Conservation (phyloP, 37 sponge, comb jelly and placozoan genomes). For the Haliclona indistincta region DNA sequence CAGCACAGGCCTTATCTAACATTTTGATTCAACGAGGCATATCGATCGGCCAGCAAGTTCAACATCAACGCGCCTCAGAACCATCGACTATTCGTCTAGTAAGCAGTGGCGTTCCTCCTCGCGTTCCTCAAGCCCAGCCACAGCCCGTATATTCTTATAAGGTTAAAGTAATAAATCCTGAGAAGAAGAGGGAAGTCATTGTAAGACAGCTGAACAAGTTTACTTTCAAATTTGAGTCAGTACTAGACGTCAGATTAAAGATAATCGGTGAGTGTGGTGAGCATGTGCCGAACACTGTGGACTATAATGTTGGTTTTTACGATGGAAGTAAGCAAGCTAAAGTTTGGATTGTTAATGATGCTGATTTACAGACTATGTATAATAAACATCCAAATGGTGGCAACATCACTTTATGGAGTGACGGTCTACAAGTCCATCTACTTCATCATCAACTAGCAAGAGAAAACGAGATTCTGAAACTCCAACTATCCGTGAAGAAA, state of each 20-base stretch:
- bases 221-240: neutral
- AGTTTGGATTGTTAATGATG: neutral
- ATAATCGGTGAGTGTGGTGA: neutral
- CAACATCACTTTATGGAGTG: conserved; percentile 20
- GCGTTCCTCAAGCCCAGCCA: too few species aligned
- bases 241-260: neutral
- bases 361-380: conserved; percentile 24
- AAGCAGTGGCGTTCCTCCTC: too few species aligned
- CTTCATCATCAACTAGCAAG: too few species aligned
- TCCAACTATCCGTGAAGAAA: conserved; percentile 8
- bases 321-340: conserved; percentile 13
- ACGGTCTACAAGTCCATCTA: too few species aligned
- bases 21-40: too few species aligned
- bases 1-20: too few species aligned
- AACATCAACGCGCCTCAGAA: too few species aligned
- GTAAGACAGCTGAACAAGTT: conserved; percentile 7
- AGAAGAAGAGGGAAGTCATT: conserved; percentile 2
- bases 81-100: too few species aligned
- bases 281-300: neutral
- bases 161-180: neutral
- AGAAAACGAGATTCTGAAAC: neutral
- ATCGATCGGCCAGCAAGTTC: too few species aligned
- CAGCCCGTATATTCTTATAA: neutral
- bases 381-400: conserved; percentile 14
- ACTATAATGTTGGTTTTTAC: neutral